These are phyloP conservation scores for Diloba caeruleocephala DNA, from an alignment of 2,888 invertebrate genomes.

Conservation along the genomic window DNA sequence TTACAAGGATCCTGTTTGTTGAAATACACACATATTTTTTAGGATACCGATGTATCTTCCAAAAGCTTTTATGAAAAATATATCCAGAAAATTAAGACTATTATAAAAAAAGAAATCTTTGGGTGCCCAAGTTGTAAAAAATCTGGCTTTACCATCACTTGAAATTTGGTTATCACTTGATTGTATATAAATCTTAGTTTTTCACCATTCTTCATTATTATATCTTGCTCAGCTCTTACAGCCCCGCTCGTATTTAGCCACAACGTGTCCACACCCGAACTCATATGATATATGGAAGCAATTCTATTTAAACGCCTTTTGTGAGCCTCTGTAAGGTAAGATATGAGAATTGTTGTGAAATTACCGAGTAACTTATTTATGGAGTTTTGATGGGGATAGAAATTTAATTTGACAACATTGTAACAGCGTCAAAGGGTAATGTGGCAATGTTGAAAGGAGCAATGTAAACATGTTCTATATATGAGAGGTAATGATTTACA, in stretches of 20 bases:
- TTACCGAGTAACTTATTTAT: conserved; percentile 53
- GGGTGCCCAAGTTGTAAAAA: not conserved
- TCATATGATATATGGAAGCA: conserved; percentile 63
- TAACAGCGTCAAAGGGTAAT: conserved; percentile 5
- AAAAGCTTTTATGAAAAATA: not conserved
- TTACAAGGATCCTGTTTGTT: not conserved
- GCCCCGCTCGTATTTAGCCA: conserved; percentile 23
- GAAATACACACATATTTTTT: too few species aligned
- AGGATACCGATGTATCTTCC: too few species aligned
- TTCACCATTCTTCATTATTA: conserved; percentile 43
- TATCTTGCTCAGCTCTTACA: conserved; percentile 36
- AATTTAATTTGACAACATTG: conserved; percentile 47
- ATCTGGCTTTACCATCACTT: conserved; percentile 26
- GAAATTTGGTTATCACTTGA: conserved; percentile 46
- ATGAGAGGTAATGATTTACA: conserved; percentile 12
- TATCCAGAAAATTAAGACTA: too few species aligned
- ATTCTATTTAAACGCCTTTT: conserved; percentile 63
- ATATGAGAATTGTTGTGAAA: conserved; percentile 59
- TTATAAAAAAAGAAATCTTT: too few species aligned
- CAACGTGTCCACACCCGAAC: conserved; percentile 18
- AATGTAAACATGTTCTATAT: conserved; percentile 9
- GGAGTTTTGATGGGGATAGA: conserved; percentile 39
- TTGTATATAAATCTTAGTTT: conserved; percentile 47
- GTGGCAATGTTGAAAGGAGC: conserved; percentile 18
- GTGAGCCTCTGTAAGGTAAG: conserved; percentile 44